Conservation (phyloP, 2,888 invertebrate species). For the Leucoma salicis region DNA sequence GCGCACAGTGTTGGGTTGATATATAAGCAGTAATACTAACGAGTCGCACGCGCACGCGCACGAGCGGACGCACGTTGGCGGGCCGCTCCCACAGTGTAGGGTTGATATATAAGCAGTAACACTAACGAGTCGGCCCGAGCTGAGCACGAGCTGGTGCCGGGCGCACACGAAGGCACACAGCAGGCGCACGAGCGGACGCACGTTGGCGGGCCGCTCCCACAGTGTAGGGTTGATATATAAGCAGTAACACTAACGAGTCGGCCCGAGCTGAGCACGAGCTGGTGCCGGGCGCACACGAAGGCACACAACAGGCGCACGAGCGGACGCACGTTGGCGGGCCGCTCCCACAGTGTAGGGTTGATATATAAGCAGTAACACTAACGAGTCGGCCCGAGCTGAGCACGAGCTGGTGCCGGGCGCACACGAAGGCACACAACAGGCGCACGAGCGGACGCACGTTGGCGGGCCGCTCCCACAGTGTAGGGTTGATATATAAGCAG, state of each 20-base stretch:
- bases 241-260: slow-evolving; percentile 83
- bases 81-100: slow-evolving; percentile 93
- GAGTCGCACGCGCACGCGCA: slow-evolving; percentile 89
- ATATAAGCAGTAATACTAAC: too few relatives aligned
- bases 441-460: slow-evolving; percentile 97
- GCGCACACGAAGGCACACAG: slow-evolving; percentile 91
- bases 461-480: slow-evolving; percentile 96
- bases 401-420: slow-evolving; percentile 55
- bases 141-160: slow-evolving; percentile 55
- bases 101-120: background rate
- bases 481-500: slow-evolving; percentile 25
- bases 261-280: slow-evolving; percentile 75
- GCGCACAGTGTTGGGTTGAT: too few relatives aligned
- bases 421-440: slow-evolving; percentile 93
- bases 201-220: slow-evolving; percentile 97
- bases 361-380: slow-evolving; percentile 36
- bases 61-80: slow-evolving; percentile 96
- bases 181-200: slow-evolving; percentile 95
- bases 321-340: slow-evolving; percentile 96
- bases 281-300: slow-evolving; percentile 83
- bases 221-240: slow-evolving; percentile 83
- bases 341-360: slow-evolving; percentile 90
- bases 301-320: slow-evolving; percentile 95
- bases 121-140: slow-evolving; percentile 86
- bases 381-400: slow-evolving; percentile 86